A percentile compares a stretch with the other conserved stretches of the same genome.
These are phyloP conservation scores for Trissolcus japonicus DNA, from an alignment of 2,888 invertebrate genomes.

Conservation along the genomic window DNA sequence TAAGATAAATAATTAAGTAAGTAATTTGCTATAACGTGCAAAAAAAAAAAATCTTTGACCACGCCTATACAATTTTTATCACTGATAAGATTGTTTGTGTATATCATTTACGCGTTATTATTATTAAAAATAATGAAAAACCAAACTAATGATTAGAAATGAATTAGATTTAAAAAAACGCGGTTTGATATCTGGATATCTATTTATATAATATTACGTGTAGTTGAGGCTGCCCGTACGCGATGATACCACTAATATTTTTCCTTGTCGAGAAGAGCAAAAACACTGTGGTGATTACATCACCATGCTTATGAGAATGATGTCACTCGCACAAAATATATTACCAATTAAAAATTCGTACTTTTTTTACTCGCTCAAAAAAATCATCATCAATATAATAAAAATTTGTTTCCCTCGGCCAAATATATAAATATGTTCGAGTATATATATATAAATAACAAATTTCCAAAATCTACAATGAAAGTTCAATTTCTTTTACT, in stretches of 20 bases:
- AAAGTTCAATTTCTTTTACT: too few species aligned
- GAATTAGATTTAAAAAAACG: neutral
- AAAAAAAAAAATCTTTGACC: too few species aligned
- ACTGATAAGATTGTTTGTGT: too few species aligned
- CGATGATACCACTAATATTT: constrained; percentile 30
- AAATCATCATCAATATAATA: neutral
- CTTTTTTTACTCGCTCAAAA: neutral
- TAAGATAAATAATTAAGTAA: too few species aligned
- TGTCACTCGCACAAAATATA: constrained; percentile 45
- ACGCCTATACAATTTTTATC: too few species aligned
- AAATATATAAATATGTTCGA: too few species aligned
- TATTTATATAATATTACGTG: constrained; percentile 23
- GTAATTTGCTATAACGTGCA: too few species aligned
- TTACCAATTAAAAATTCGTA: constrained; percentile 3
- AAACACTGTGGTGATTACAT: constrained; percentile 45
- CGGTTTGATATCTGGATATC: constrained; percentile 10
- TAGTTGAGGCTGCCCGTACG: constrained; percentile 1
- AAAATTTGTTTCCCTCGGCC: neutral
- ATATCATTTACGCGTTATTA: too few species aligned
- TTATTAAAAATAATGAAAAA: constrained; percentile 1
- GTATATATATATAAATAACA: too few species aligned
- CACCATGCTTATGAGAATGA: constrained; percentile 46
- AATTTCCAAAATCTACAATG: too few species aligned
- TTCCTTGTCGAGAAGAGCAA: constrained; percentile 27
- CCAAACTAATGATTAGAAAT: constrained; percentile 7